Evolutionary conservation across 2,113 vertebrate genomes (phyloP).

Genomic region (Amphiprion ocellaris): DNA sequence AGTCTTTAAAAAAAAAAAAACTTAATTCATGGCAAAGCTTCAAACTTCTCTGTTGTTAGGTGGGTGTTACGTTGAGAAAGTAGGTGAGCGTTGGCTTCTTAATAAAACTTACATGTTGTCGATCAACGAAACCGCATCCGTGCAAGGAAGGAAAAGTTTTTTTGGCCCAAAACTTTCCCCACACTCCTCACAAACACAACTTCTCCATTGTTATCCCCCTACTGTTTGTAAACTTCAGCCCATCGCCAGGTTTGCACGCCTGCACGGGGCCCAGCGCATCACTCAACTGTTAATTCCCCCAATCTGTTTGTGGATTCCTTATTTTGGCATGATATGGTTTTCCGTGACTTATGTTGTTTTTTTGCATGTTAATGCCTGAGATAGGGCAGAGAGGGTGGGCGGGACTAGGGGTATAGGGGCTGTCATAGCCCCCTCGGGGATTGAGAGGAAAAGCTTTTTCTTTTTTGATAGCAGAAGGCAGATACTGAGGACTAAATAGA

Average conservation of each 20-base stretch:
- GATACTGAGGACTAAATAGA: constrained; percentile 63
- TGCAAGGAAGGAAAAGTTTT: constrained; percentile 66
- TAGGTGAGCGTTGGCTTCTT: constrained; percentile 27
- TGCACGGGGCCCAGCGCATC: constrained; percentile 50
- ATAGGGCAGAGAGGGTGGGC: constrained; percentile 81
- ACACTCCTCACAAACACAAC: constrained; percentile 73
- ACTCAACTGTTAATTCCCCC: constrained; percentile 40
- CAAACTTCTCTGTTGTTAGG: neutral
- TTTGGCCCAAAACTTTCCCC: constrained; percentile 66
- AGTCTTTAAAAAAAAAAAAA: neutral
- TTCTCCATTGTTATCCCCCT: constrained; percentile 60
- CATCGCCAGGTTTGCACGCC: constrained; percentile 50
- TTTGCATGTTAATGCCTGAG: constrained; percentile 83
- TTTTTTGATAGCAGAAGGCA: constrained; percentile 73
- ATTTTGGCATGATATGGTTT: constrained; percentile 82
- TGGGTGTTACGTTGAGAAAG: constrained; percentile 20
- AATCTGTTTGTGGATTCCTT: constrained; percentile 65
- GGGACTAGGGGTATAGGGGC: constrained; percentile 83
- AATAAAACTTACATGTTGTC: constrained; percentile 78
- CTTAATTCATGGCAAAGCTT: constrained; percentile 32
- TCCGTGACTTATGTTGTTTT: constrained; percentile 82
- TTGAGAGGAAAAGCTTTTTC: constrained; percentile 78
- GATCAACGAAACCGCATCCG: constrained; percentile 72
- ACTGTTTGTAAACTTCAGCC: constrained; percentile 48
- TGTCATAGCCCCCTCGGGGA: constrained; percentile 84